Percentiles rank a stretch among this genome's conserved stretches.
Evolutionary conservation across 92 coral and sea anemone genomes (phyloP).

Genomic region (Blastomussa wellsi): DNA sequence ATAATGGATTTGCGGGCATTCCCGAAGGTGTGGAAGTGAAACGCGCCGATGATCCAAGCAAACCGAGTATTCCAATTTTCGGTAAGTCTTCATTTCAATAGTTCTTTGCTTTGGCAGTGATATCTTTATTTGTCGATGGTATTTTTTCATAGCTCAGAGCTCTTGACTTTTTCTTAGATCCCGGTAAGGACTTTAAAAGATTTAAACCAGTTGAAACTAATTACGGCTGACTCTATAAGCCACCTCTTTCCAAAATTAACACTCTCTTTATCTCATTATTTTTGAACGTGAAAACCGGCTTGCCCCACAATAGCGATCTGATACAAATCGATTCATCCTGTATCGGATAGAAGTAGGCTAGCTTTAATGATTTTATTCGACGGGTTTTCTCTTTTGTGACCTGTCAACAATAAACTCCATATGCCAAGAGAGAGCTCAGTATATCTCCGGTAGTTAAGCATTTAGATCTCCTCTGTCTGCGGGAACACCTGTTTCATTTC

Average conservation of each 20-base stretch:
- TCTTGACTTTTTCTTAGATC: not conserved
- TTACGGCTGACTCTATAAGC: conserved; percentile 1
- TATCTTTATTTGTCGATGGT: not conserved
- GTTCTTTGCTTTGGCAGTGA: not conserved
- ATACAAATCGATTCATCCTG: not conserved
- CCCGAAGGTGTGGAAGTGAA: conserved; percentile 98
- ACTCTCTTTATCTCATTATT: not conserved
- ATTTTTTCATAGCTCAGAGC: not conserved
- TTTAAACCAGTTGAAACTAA: not conserved
- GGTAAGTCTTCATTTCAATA: conserved; percentile 74
- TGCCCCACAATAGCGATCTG: not conserved
- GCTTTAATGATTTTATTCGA: not conserved
- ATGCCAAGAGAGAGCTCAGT: not conserved
- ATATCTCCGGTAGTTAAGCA: not conserved
- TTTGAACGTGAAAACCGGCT: not conserved
- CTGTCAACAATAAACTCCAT: not conserved
- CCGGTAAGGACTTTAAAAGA: not conserved
- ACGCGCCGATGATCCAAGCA: conserved; percentile 83
- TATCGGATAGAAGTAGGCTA: not conserved
- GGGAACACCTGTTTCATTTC: not conserved
- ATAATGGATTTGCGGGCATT: conserved; percentile 61
- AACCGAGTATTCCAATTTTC: conserved; percentile 91
- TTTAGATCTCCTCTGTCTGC: not conserved
- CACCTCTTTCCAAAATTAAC: not conserved
- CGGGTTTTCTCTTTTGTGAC: not conserved